These are phyloP conservation scores for Cyphotilapia sp. DNA, from an alignment of 2,113 vertebrate species.

Conservation along the genomic window DNA sequence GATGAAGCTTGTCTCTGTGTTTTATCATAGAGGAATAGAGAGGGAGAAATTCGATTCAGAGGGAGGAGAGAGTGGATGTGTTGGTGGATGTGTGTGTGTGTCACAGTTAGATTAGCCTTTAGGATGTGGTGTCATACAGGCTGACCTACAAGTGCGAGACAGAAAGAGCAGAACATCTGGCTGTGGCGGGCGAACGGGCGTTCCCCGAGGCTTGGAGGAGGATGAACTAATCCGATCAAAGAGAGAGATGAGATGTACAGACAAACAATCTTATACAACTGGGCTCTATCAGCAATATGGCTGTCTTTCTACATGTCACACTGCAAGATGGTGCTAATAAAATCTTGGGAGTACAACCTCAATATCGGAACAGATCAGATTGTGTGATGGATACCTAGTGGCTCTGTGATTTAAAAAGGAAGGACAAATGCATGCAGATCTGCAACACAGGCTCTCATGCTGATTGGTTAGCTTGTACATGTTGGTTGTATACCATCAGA, in stretches of 20 bases:
- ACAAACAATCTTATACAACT: background rate
- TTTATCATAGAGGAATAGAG: background rate
- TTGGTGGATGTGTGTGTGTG: background rate
- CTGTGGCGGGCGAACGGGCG: background rate
- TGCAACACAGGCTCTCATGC: background rate
- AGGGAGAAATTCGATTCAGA: background rate
- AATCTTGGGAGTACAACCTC: background rate
- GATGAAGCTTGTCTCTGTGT: background rate
- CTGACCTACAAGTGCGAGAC: background rate
- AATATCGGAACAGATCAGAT: background rate
- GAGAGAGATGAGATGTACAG: background rate
- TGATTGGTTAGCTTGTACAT: background rate
- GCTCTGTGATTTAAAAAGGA: background rate
- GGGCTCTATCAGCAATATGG: background rate
- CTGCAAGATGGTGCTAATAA: background rate
- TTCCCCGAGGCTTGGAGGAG: background rate
- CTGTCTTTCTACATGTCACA: background rate
- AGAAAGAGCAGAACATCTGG: conserved; percentile 27
- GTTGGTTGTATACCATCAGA: background rate
- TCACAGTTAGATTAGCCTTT: background rate
- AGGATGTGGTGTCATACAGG: background rate
- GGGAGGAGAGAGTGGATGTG: background rate
- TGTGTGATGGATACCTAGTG: background rate
- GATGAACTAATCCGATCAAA: conserved; percentile 27
- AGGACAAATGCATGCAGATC: background rate